These are phyloP conservation scores for Dicrurus megarhynchus DNA, from an alignment of 2,113 vertebrate species.

Conservation along the genomic window DNA sequence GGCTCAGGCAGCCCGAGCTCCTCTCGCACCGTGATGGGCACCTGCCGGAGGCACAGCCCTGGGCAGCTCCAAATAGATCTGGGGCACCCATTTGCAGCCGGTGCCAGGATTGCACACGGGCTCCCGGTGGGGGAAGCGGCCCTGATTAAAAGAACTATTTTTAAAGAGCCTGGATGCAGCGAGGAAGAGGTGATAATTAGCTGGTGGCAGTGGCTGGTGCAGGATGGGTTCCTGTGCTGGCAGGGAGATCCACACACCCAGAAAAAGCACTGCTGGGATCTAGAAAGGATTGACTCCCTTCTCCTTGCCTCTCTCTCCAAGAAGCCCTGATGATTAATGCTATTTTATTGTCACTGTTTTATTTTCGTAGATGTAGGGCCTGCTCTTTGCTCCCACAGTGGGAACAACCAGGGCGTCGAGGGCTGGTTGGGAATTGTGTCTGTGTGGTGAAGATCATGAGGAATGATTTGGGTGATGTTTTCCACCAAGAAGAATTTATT, in stretches of 20 bases:
- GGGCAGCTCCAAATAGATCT: neutral
- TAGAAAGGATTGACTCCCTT: neutral
- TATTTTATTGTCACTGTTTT: neutral
- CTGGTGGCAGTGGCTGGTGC: neutral
- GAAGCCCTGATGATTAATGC: neutral
- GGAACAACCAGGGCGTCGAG: neutral
- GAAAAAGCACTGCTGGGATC: fast-evolving
- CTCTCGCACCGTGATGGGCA: neutral
- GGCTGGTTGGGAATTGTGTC: neutral
- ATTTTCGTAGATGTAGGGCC: neutral
- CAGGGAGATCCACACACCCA: neutral
- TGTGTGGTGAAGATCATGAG: neutral
- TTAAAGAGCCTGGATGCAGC: constrained; percentile 10
- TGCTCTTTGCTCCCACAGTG: fast-evolving
- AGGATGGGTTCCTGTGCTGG: neutral
- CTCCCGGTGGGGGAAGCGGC: neutral
- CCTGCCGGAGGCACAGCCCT: neutral
- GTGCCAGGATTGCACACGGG: neutral
- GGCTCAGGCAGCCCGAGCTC: neutral
- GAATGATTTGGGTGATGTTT: neutral
- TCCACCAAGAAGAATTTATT: neutral
- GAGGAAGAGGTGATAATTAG: constrained; percentile 27
- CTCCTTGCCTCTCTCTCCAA: neutral
- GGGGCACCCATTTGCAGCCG: constrained; percentile 28
- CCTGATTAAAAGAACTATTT: constrained; percentile 64